Evolutionary conservation across 2,888 invertebrate species (phyloP), one percentile per base, ranked within the genome.

Genomic region (Lepidochrysops patricia): DNA sequence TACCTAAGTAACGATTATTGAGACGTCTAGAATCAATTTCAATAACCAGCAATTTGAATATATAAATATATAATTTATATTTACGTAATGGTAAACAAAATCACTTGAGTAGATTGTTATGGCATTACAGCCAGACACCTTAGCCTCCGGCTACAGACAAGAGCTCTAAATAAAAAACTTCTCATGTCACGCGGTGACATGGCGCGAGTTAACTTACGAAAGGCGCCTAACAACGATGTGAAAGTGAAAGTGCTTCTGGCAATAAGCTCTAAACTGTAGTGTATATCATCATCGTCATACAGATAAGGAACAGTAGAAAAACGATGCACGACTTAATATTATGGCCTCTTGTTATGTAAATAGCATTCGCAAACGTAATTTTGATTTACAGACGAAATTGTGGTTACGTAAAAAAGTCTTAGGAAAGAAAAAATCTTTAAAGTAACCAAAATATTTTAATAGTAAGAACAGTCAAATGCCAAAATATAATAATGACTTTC

Each of bases 171-270:
- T 62, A 61, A 63, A 54, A 62, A 64, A 59, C 48, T 26, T 56
- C 60, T 61, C 61, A 61, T 61, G 67, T 60, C 64, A 62, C 65
- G 64, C 64, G 70, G 68, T 72, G 74, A 70, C 63, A 57, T 64
- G 66, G 64, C 67, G 63, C 60, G 65, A 65, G 64, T 66, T 61
- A 66, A 63, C 66, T 76, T 79, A 76, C 66, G 76, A 70, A 75
- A 79, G 68, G 67, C 65, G 66, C 66, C 60, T 67, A 62, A 63
- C 64, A 64, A 64, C 63, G 73, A 74, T 73, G 75, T 69, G 79
- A 82, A 79, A 83, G 84, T 82, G 84, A 84, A 83, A 84, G 82
- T 66, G 58, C 59, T 67, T 60, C 48, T 43, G 48, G 35, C 59
- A 43, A 58, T 63, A 63, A 63, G 61, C 61, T 61, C 58, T 37